Evolutionary conservation across 1,140 invertebrate species (phyloP).

Genomic region (Nasonia giraulti): DNA sequence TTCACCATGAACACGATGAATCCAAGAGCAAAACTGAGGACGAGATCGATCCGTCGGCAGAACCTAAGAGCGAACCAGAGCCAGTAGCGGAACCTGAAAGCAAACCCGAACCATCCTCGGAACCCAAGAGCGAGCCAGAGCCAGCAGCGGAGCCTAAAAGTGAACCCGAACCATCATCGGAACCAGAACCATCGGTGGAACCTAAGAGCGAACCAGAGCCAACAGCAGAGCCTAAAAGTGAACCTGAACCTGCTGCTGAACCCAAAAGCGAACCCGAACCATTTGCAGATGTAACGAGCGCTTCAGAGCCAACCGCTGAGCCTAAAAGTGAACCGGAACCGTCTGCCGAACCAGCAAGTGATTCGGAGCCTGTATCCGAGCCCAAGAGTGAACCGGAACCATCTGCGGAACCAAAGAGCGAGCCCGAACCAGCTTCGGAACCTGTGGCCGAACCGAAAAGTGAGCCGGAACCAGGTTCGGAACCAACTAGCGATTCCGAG

Average conservation of each 20-base stretch:
- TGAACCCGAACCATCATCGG: constrained; percentile 53
- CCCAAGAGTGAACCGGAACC: constrained; percentile 57
- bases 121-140: constrained; percentile 54
- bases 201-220: constrained; percentile 50
- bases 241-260: constrained; percentile 54
- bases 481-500: constrained; percentile 54
- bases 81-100: constrained; percentile 58
- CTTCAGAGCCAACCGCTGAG: constrained; percentile 26
- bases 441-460: constrained; percentile 50
- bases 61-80: constrained; percentile 58
- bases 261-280: constrained; percentile 56
- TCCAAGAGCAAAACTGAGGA: constrained; percentile 2
- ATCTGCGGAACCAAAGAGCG: constrained; percentile 46
- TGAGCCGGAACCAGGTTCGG: constrained; percentile 55
- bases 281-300: neutral
- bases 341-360: constrained; percentile 56
- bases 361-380: constrained; percentile 53
- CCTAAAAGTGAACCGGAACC: constrained; percentile 56
- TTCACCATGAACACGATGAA: constrained; percentile 9
- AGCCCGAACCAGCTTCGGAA: constrained; percentile 55
- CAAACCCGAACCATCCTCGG: constrained; percentile 40
- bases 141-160: constrained; percentile 51
- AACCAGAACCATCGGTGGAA: constrained; percentile 59
- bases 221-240: constrained; percentile 61
- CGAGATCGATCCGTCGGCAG: constrained; percentile 53